Evolutionary conservation across 2,888 invertebrate genomes (phyloP), one percentile per base, ranked within the genome.

Genomic region (Nebria brevicollis): DNA sequence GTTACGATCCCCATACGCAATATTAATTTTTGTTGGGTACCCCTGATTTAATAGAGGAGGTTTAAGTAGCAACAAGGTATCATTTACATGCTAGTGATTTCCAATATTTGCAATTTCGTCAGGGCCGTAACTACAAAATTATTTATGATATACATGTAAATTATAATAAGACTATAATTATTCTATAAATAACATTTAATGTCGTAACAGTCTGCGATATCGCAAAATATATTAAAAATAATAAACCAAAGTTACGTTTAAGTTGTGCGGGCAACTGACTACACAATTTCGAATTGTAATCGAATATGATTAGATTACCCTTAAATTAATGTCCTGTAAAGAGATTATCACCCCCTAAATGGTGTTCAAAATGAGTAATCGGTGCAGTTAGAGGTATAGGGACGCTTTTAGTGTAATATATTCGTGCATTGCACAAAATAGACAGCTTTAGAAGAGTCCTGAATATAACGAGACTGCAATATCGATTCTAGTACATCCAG

Each of bases 81-180:
- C 70, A 70, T 70, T 70, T 70, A 70, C 70, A 70, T 70, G 26
- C 5, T 70, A 70, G 70, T 70, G 70, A 70, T 70, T 70, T 70
- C 70, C 70, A 25, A 66, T 66, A 66, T 34, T 34, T 34, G 34
- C 34, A 34, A 54, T 54, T 54, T 6, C 8, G 7, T 11, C 54
- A 54, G 54, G 13, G 54, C 13, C 13, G 54, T 54, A 54, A 54
- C 34, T 7, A 54, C 54, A 54, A 54, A 54, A 54, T 11, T 54
- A 13, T 54, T 54, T 54, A 54, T 54, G 4, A 2, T 13, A 11
- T 6, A 54, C 54, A 13, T 54, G 54, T 13, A 54, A 54, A 54
- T 34, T 34, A 34, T 54, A 54, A 54, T 54, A 54, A 54, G 8
- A 54, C 54, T 7, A 54, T 13, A 54, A 54, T 54, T 54, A 54